A percentile compares a stretch with the other conserved stretches of the same genome.
phyloP scores from a whole-genome alignment of 2,113 vertebrate genomes.

The Upupa epops region DNA sequence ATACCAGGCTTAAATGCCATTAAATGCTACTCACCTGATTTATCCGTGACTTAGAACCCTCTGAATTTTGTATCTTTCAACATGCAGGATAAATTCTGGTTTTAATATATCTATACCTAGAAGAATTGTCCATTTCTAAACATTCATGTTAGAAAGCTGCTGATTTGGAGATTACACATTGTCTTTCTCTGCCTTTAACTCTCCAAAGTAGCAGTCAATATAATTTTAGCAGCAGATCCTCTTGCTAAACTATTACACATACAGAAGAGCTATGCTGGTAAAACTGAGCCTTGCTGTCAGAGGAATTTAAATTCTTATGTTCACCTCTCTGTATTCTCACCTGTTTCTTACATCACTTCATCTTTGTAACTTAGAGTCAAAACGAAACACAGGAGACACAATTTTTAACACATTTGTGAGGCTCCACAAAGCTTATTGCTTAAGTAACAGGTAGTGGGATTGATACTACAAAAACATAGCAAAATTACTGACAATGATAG shows the following conservation, averaged over 20 bases:
- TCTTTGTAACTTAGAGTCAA: background rate
- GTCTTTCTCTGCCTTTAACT: background rate
- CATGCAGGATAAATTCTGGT: background rate
- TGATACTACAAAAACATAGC: background rate
- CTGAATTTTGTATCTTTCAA: background rate
- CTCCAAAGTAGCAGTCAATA: background rate
- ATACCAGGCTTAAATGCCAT: background rate
- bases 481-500: background rate
- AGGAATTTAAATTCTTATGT: background rate
- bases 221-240: rapidly evolving
- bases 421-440: background rate
- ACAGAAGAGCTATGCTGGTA: background rate
- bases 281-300: background rate
- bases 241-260: too few relatives aligned
- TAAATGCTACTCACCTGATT: background rate
- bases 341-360: background rate
- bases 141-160: background rate
- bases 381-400: background rate
- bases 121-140: background rate
- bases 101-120: background rate
- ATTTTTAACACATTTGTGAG: background rate
- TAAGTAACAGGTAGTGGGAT: background rate
- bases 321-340: background rate
- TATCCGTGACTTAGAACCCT: background rate
- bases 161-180: background rate